Evolutionary conservation across 2,888 invertebrate genomes (phyloP), one percentile per base, ranked within the genome.

Genomic region (Calameuta filiformis): DNA sequence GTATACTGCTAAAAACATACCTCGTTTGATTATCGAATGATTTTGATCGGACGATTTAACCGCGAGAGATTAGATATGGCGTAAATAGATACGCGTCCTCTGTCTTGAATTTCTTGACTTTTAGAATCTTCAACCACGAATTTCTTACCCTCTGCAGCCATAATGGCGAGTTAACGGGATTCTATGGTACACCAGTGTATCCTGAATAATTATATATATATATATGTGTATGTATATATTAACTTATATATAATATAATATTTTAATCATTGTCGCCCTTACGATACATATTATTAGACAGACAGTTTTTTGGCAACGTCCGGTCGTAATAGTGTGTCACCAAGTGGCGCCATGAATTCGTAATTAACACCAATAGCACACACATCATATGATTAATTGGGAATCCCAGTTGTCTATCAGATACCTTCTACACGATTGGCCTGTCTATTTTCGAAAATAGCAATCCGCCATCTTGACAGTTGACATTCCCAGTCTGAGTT

Each of bases 401-500:
- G 23, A 23, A 56, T 56, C 56, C 56, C 56, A 15, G 56, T 56
- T 23, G 56, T 56, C 56, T 56, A 56, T 56, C 23, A 23, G 23
- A 56, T 23, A 56, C 23, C 23, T 56, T 56, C 56, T 6, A 23
- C 56, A 56, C 56, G 56, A 56, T 56, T 56, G 23, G 56, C 23
- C 56, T 56, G 56, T 56, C 56, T 56, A 56, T 56, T 56, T 56
- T 56, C 56, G 56, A 56, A 56, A 56, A 56, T 56, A 56, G 23
- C 23, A 56, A 56, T 56, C 56, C 56, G 56, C 56, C 56, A 56
- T 56, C 56, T 74, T 74, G 74, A 35, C 74, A 37, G 74, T 35
- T 74, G 74, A 74, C 35, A 74, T 74, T 74, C 74, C 34, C 23
- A 71, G 34, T 15, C 12, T 30, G 30, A 15, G 71, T 31, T 34